A percentile compares a stretch with the other conserved stretches of the same genome.
Evolutionary conservation across 2,797 vertebrate genomes (phyloP).

Genomic region (Crypturellus tataupa): DNA sequence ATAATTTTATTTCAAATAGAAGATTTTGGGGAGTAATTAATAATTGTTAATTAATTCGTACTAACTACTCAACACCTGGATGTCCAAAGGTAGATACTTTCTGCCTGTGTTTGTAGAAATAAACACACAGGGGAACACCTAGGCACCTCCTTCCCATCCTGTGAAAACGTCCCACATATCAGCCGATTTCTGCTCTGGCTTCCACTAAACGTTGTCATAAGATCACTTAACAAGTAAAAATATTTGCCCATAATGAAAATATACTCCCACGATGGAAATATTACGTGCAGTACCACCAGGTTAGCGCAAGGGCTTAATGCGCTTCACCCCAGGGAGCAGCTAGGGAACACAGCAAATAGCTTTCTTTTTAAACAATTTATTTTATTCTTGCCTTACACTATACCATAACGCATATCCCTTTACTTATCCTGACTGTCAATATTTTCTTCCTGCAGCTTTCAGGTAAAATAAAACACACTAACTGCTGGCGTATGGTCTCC

Average conservation of each 20-base stretch:
- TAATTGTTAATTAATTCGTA: no score
- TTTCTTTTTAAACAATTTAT: background rate
- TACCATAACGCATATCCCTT: background rate
- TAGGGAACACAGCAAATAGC: background rate
- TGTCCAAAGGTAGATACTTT: background rate
- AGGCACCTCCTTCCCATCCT: background rate
- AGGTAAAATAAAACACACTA: constrained; percentile 1
- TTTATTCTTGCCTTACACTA: background rate
- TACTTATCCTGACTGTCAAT: background rate
- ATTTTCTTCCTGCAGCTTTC: constrained; percentile 16
- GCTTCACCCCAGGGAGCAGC: background rate
- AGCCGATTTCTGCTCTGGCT: background rate
- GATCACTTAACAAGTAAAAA: background rate
- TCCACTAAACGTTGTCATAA: background rate
- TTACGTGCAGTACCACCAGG: background rate
- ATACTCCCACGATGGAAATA: background rate
- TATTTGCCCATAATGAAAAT: background rate
- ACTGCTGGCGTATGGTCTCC: background rate
- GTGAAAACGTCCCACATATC: background rate
- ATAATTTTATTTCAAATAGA: background rate
- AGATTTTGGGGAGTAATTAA: background rate
- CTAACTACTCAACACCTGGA: background rate
- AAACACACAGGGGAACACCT: background rate
- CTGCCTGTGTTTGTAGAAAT: background rate
- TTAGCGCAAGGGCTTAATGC: background rate